These are phyloP conservation scores for Panthera leo DNA, from an alignment of 2,113 vertebrate species.

Conservation along the genomic window DNA sequence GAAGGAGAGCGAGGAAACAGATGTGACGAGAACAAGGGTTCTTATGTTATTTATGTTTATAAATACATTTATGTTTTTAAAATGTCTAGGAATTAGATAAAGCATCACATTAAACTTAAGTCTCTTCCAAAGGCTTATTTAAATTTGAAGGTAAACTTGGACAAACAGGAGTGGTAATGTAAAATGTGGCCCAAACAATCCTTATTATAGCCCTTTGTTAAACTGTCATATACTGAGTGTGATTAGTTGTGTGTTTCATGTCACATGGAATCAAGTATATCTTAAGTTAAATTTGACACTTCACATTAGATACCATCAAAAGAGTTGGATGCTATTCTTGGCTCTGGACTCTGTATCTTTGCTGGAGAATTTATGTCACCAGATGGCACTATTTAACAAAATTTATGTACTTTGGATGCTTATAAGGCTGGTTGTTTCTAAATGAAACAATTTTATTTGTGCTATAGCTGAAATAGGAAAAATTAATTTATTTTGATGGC, in stretches of 20 bases:
- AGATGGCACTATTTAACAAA: conserved; percentile 88
- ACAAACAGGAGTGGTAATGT: conserved; percentile 20
- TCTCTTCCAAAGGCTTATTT: conserved; percentile 12
- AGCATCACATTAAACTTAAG: background rate
- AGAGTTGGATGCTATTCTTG: background rate
- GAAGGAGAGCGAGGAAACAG: background rate
- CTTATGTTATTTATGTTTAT: too few relatives aligned
- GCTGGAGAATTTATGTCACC: conserved; percentile 81
- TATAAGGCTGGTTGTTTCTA: background rate
- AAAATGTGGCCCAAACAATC: background rate
- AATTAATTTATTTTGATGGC: background rate
- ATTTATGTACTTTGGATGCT: conserved; percentile 70
- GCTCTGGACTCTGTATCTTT: conserved; percentile 44
- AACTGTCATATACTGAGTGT: background rate
- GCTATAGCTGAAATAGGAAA: conserved; percentile 38
- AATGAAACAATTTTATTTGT: conserved; percentile 52
- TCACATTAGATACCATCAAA: background rate
- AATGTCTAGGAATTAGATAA: background rate
- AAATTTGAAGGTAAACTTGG: conserved; percentile 26
- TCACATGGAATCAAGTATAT: background rate
- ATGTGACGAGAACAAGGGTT: background rate
- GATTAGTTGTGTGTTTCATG: conserved; percentile 22
- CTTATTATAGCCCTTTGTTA: background rate
- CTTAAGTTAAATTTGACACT: conserved; percentile 35
- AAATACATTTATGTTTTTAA: conserved; percentile 25